A percentile compares a stretch with the other conserved stretches of the same genome.
phyloP scores from a whole-genome alignment of 2,113 vertebrate species.

The Elephantulus edwardii region DNA sequence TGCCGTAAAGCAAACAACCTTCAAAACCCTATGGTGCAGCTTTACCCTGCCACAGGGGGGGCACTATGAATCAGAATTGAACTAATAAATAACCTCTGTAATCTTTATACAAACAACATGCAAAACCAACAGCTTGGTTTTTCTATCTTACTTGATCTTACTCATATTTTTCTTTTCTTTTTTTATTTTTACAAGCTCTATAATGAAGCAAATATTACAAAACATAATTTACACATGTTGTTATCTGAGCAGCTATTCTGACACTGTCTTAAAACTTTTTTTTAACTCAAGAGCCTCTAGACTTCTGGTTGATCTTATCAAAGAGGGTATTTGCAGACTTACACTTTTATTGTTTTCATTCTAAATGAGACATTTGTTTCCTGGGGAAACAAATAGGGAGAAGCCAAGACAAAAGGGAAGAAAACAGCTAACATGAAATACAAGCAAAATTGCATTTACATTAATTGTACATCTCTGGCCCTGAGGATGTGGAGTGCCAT shows the following conservation, averaged over 20 bases:
- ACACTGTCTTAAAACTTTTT: background rate
- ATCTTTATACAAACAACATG: background rate
- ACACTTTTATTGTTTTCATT: constrained; percentile 41
- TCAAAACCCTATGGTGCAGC: background rate
- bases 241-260: background rate
- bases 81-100: background rate
- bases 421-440: constrained; percentile 53
- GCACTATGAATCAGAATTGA: background rate
- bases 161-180: background rate
- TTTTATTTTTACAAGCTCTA: background rate
- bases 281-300: background rate
- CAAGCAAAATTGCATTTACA: constrained; percentile 65
- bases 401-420: constrained; percentile 28
- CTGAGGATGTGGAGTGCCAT: constrained; percentile 38
- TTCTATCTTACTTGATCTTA: background rate
- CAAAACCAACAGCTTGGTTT: background rate
- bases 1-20: background rate
- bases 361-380: constrained; percentile 37
- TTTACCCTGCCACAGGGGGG: background rate
- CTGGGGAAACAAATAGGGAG: constrained; percentile 42
- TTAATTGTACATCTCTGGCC: constrained; percentile 52
- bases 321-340: constrained; percentile 35
- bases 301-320: constrained; percentile 20
- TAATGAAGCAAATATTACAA: background rate
- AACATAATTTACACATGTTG: background rate